Percentiles rank a stretch among this genome's conserved stretches.
These are phyloP conservation scores for Gavia stellata DNA, from an alignment of 2,113 vertebrate species.

Conservation along the genomic window DNA sequence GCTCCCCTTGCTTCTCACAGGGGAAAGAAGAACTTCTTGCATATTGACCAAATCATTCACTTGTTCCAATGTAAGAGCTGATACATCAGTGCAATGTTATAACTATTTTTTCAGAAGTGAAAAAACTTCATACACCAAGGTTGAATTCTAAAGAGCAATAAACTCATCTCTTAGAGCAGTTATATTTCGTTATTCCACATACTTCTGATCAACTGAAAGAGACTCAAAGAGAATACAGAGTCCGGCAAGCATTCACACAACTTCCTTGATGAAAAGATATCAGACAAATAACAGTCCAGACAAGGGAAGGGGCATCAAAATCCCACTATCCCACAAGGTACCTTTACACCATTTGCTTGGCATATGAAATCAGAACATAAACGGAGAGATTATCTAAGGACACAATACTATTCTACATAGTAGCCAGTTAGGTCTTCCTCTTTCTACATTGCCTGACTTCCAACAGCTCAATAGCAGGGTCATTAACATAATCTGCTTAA, in stretches of 20 bases:
- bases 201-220: neutral
- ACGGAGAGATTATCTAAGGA: neutral
- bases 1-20: neutral
- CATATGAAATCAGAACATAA: neutral
- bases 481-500: neutral
- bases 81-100: neutral
- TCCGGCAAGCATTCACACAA: neutral
- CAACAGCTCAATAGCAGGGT: neutral
- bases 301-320: neutral
- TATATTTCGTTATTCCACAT: neutral
- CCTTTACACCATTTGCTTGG: neutral
- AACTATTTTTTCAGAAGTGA: neutral
- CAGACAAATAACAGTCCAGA: neutral
- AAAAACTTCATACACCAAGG: neutral
- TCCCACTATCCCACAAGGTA: neutral
- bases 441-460: neutral
- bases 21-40: neutral
- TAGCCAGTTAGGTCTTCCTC: neutral
- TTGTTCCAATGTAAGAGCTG: neutral
- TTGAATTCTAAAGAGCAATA: neutral
- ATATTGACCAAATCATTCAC: neutral
- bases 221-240: neutral
- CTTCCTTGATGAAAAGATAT: neutral
- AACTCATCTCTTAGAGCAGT: neutral
- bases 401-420: neutral